Percentiles rank a stretch among this genome's conserved stretches.
Evolutionary conservation across 2,113 vertebrate genomes (phyloP).

Genomic region (Tamias sibiricus): DNA sequence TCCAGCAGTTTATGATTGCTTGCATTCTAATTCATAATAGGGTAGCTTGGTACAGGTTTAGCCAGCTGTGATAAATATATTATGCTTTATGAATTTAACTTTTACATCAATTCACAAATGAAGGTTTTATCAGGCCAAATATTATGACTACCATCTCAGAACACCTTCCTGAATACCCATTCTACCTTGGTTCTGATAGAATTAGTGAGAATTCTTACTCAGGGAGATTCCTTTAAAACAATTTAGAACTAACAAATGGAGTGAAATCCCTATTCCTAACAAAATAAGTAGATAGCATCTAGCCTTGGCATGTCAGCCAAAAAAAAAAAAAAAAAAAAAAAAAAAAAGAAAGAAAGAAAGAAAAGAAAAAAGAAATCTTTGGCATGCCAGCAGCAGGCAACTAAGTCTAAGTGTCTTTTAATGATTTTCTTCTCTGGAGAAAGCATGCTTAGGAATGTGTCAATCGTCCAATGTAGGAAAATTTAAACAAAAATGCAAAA

Average conservation of each 20-base stretch:
- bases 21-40: conserved; percentile 61
- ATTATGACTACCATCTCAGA: background rate
- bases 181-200: background rate
- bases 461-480: background rate
- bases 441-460: background rate
- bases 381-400: background rate
- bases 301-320: background rate
- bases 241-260: background rate
- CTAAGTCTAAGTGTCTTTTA: background rate
- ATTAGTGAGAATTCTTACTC: background rate
- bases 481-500: background rate
- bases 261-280: background rate
- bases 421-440: background rate
- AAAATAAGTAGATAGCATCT: background rate
- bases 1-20: conserved; percentile 50
- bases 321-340: background rate
- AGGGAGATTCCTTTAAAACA: background rate
- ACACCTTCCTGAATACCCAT: background rate
- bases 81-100: conserved; percentile 27
- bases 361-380: background rate
- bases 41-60: conserved; percentile 36
- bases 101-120: conserved; percentile 51
- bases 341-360: background rate
- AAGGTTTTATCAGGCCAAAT: background rate
- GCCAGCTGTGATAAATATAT: conserved; percentile 25